These are phyloP conservation scores for Melanogrammus aeglefinus DNA, from an alignment of 2,797 vertebrate genomes.

Conservation along the genomic window DNA sequence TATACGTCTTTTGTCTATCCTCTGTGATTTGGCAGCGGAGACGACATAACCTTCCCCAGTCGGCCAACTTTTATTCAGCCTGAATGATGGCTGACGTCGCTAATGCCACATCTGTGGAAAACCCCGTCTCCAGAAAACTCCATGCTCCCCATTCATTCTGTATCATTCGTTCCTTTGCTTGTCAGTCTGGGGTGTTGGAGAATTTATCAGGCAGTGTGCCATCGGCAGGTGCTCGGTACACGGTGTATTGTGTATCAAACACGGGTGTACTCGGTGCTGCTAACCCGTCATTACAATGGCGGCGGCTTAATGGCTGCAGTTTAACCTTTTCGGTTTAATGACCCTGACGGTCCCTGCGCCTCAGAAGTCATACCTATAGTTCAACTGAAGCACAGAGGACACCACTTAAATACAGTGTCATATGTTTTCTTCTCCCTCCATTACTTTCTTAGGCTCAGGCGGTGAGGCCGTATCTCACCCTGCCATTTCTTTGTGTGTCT, in stretches of 20 bases:
- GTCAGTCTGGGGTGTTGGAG: neutral
- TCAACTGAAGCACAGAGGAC: neutral
- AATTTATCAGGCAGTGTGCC: neutral
- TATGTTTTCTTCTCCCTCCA: neutral
- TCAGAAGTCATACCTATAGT: neutral
- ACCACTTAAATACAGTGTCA: neutral
- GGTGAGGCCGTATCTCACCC: neutral
- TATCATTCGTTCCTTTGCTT: neutral
- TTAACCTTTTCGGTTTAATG: no score
- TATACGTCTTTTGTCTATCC: constrained; percentile 48
- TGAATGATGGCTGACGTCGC: constrained; percentile 49
- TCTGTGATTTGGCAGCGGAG: constrained; percentile 47
- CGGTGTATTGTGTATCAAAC: no score
- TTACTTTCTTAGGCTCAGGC: neutral
- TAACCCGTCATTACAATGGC: no score
- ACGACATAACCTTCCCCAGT: constrained; percentile 47
- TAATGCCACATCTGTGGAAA: constrained; percentile 26
- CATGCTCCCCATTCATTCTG: constrained; percentile 1
- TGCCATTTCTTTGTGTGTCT: neutral
- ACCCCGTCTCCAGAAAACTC: constrained; percentile 12
- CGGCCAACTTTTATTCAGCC: constrained; percentile 36
- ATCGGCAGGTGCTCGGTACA: neutral
- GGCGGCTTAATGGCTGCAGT: no score
- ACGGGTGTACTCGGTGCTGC: no score
- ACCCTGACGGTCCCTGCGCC: neutral